Conservation (phyloP, 2,113 vertebrate genomes). For the Bucco capensis region DNA sequence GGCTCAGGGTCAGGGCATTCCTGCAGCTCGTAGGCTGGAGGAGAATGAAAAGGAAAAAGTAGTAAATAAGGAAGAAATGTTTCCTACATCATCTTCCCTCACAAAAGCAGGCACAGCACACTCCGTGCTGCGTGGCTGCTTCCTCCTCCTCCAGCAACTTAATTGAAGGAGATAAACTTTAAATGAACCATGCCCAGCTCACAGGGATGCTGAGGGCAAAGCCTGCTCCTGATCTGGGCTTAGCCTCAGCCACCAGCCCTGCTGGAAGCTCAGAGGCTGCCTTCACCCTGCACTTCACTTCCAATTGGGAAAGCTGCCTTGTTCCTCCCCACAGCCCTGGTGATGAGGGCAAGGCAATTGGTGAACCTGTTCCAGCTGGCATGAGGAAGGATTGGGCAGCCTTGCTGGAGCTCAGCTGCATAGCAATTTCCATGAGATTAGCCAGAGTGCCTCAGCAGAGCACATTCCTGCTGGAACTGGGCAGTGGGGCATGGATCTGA, state of each 20-base stretch:
- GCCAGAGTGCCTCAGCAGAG: not conserved
- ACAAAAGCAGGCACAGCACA: not conserved
- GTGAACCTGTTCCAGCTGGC: not conserved
- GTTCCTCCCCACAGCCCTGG: not conserved
- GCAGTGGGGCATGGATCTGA: not conserved
- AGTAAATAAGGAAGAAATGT: no score
- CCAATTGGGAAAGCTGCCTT: not conserved
- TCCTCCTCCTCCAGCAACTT: not conserved
- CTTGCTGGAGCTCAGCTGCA: not conserved
- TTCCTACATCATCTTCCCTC: not conserved
- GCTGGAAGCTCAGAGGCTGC: fast-evolving
- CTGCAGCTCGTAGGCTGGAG: slow-evolving; percentile 90
- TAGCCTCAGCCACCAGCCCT: not conserved
- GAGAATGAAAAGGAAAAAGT: not conserved
- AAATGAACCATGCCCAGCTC: not conserved
- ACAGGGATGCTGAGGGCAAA: not conserved
- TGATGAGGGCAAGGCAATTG: not conserved
- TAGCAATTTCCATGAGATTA: not conserved
- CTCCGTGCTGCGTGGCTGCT: not conserved
- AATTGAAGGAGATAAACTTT: not conserved
- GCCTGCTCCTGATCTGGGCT: not conserved
- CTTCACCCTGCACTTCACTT: not conserved
- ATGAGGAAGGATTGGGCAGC: not conserved
- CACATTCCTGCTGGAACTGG: not conserved
- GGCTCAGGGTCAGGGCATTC: slow-evolving; percentile 95